phyloP scores from a whole-genome alignment of 1,140 invertebrate genomes.

The Brachionus plicatilis region DNA sequence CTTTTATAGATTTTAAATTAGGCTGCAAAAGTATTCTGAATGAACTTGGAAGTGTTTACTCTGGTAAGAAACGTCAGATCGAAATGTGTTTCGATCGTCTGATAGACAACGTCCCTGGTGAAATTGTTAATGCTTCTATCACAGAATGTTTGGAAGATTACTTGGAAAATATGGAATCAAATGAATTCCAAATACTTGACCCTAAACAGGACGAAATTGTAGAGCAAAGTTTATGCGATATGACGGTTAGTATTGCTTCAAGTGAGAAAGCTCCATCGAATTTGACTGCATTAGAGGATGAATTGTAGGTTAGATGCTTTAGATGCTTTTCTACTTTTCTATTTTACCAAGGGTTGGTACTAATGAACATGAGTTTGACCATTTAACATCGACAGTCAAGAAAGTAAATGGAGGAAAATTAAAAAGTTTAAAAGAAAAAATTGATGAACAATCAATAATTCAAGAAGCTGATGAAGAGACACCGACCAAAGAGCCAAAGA shows the following conservation, averaged over 20 bases:
- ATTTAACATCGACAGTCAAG: slow-evolving; percentile 25
- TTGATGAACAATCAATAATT: slow-evolving; percentile 27
- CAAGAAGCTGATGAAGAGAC: slow-evolving; percentile 6
- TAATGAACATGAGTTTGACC: background rate
- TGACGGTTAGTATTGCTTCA: background rate
- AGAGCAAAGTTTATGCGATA: slow-evolving; percentile 8
- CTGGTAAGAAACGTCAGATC: slow-evolving; percentile 14
- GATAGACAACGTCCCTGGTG: slow-evolving; percentile 5
- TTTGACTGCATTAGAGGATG: background rate
- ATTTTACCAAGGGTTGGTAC: background rate
- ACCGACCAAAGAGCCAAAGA: background rate
- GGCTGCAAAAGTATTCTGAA: background rate
- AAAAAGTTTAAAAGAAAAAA: slow-evolving; percentile 3
- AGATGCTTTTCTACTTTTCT: background rate
- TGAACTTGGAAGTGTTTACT: background rate
- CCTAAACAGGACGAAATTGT: background rate
- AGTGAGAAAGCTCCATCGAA: slow-evolving; percentile 3
- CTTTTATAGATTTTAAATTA: background rate
- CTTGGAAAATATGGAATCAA: background rate
- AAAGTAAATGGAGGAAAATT: slow-evolving; percentile 14
- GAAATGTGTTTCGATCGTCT: background rate
- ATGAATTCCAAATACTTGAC: background rate
- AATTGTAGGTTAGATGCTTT: background rate
- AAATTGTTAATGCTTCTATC: background rate
- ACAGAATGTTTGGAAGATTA: slow-evolving; percentile 7